Base-by-base conservation (phyloP, 2,888 invertebrate species). In the Matsumyia berberina region DNA sequence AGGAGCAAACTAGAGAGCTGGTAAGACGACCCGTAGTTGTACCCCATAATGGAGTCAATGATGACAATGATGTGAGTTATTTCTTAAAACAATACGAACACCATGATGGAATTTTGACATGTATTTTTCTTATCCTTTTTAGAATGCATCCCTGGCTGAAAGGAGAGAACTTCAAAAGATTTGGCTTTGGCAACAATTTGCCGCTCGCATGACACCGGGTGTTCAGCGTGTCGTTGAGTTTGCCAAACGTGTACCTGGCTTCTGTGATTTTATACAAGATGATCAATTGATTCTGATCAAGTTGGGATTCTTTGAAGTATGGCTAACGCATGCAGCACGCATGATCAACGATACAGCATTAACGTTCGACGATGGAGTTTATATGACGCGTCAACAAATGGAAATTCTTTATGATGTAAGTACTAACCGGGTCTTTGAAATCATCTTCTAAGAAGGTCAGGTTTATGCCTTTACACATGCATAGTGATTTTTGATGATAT, bases 231-330 rank as follows among this genome's bases (percentile, higher is more conserved):
- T 98, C 87, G 99, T 99, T 33, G 98, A 99, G 92, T 99, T 98
- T 91, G 98, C 98, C 69, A 99, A 99, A 92, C 94, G 96, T 88
- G 95, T 98, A 88, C 98, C 99, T 86, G 97, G 97, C 87, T 99
- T 99, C 93, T 94, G 95, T 90, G 95, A 95, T 87, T 94, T 99
- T 88, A 95, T 96, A 69, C 98, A 99, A 92, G 98, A 98, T 90
- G 99, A 99, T 92, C 99, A 99, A 92, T 94, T 99, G 88, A 97
- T 98, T 88, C 94, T 99, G 87, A 97, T 99, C 90, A 99, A 99
- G 93, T 95, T 95, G 90, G 98, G 98, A 83, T 99, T 99, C 93
- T 98, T 98, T 92, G 99, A 99, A 92, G 95, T 98, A 86, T 99
- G 98, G 98, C 93, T 98, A 87, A 95, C 96, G 57, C 95, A 98